These are phyloP conservation scores for Phortica magna DNA, from an alignment of 2,888 invertebrate genomes.

Conservation along the genomic window DNA sequence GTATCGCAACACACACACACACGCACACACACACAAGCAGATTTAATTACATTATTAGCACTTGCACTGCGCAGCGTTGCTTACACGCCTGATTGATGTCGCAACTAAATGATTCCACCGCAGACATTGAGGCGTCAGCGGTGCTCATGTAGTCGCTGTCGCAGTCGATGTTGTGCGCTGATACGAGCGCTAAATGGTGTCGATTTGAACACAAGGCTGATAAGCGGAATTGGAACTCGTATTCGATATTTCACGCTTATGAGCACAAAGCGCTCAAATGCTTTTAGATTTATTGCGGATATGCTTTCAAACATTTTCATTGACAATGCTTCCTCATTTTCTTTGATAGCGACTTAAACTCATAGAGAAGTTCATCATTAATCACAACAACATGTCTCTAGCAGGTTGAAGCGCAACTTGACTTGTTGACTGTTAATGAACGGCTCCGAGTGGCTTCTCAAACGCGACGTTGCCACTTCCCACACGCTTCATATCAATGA, in stretches of 20 bases:
- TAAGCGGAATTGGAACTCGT: slow-evolving; percentile 13
- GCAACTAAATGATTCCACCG: slow-evolving; percentile 59
- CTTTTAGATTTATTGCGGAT: slow-evolving; percentile 15
- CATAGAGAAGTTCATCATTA: background rate
- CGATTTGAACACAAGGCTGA: background rate
- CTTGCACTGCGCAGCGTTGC: slow-evolving; percentile 41
- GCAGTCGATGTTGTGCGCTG: background rate
- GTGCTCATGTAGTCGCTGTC: background rate
- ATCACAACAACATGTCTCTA: background rate
- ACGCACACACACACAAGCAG: slow-evolving; percentile 63
- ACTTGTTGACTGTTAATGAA: background rate
- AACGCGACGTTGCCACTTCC: background rate
- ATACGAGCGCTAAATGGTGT: background rate
- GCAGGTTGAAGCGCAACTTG: too few relatives aligned
- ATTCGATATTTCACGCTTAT: background rate
- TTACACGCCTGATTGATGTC: slow-evolving; percentile 61
- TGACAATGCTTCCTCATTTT: slow-evolving; percentile 22
- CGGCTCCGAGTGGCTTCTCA: too few relatives aligned
- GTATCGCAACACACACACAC: slow-evolving; percentile 49
- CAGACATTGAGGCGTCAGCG: slow-evolving; percentile 36
- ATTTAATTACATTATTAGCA: slow-evolving; percentile 75
- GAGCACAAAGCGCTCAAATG: background rate
- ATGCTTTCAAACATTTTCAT: background rate
- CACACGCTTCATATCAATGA: slow-evolving; percentile 1
- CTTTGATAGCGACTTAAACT: background rate